phyloP scores from a whole-genome alignment of 2,113 vertebrate species.

The Atherinomorus stipes region DNA sequence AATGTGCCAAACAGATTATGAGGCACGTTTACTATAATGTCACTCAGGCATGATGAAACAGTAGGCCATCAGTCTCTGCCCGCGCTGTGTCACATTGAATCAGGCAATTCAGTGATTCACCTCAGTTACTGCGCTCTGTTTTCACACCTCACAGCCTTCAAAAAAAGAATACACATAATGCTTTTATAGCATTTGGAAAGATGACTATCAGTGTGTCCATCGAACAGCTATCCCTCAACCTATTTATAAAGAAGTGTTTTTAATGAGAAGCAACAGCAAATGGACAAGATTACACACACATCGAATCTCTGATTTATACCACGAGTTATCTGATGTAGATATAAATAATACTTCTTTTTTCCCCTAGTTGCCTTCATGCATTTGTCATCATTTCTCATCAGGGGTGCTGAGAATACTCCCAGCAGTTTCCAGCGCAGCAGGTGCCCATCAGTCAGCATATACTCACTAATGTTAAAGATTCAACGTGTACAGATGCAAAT shows the following conservation, averaged over 20 bases:
- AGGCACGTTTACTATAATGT: not conserved
- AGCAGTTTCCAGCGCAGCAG: constrained; percentile 9
- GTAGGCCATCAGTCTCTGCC: not conserved
- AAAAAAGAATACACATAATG: not conserved
- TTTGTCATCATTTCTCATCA: constrained; percentile 15
- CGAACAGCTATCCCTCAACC: too few species aligned
- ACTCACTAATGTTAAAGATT: not conserved
- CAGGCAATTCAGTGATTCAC: not conserved
- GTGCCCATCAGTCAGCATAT: constrained; percentile 37
- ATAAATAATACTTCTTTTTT: not conserved
- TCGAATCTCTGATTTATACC: not conserved
- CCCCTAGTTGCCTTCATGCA: not conserved
- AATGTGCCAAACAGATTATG: not conserved
- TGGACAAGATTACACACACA: not conserved
- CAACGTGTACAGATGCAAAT: not conserved
- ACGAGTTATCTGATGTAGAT: not conserved
- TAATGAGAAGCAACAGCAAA: too few species aligned
- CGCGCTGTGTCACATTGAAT: not conserved
- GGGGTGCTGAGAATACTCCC: constrained; percentile 23
- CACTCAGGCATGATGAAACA: constrained; percentile 6
- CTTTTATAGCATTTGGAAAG: not conserved
- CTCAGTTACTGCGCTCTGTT: not conserved
- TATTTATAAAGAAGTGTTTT: too few species aligned
- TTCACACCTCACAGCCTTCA: constrained; percentile 2
- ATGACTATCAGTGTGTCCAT: not conserved